Conservation (phyloP, 1,140 invertebrate genomes). For the Mya arenaria region DNA sequence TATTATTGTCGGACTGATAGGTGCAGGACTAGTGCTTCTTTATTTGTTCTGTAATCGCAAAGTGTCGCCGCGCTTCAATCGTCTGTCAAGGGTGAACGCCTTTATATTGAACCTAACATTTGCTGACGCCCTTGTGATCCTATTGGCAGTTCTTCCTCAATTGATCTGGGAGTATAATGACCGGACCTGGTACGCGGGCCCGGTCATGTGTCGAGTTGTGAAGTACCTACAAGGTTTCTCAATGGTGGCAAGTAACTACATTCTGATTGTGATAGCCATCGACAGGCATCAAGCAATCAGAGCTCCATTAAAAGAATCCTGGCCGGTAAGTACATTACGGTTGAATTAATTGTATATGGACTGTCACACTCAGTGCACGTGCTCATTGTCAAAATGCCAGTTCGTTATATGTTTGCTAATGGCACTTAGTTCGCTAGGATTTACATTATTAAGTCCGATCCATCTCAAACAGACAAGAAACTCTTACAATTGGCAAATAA, state of each 20-base stretch:
- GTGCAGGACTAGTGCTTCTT: constrained; percentile 66
- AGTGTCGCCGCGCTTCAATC: constrained; percentile 66
- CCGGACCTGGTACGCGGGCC: constrained; percentile 78
- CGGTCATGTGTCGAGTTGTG: constrained; percentile 77
- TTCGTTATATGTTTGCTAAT: too few species aligned
- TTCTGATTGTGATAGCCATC: constrained; percentile 81
- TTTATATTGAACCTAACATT: constrained; percentile 80
- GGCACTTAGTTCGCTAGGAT: too few species aligned
- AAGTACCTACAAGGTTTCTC: constrained; percentile 81
- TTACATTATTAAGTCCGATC: too few species aligned
- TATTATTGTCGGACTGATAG: constrained; percentile 70
- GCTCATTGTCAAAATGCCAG: too few species aligned
- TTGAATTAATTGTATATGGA: too few species aligned
- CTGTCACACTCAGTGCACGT: too few species aligned
- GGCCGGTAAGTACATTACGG: constrained; percentile 73
- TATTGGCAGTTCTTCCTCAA: constrained; percentile 76
- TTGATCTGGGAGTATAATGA: constrained; percentile 80
- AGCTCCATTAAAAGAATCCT: constrained; percentile 76
- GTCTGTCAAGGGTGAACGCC: constrained; percentile 71
- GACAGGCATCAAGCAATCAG: constrained; percentile 81
- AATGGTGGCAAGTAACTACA: constrained; percentile 80
- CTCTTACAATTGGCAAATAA: too few species aligned
- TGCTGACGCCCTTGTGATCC: constrained; percentile 78
- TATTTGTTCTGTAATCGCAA: constrained; percentile 74
- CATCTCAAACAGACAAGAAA: too few species aligned